phyloP scores from a whole-genome alignment of 1,140 invertebrate genomes.

The Drosophila willistoni region DNA sequence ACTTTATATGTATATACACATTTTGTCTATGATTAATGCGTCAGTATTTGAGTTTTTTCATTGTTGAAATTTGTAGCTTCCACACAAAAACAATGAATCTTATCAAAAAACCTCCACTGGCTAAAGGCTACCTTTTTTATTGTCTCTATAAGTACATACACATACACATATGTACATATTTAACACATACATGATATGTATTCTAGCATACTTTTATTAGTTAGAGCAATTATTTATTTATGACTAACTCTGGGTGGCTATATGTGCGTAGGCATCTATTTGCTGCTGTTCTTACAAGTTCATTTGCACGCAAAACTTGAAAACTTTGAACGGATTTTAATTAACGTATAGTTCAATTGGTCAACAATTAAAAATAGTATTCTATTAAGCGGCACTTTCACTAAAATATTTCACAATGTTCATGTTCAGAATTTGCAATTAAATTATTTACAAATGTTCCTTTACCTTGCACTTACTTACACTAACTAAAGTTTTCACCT shows the following conservation, averaged over 20 bases:
- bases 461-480: slow-evolving; percentile 6
- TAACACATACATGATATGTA: not conserved
- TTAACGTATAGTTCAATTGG: not conserved
- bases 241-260: slow-evolving; percentile 1
- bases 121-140: slow-evolving; percentile 3
- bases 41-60: not conserved
- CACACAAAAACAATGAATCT: not conserved
- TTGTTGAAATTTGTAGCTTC: not conserved
- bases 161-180: not conserved
- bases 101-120: not conserved
- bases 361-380: not conserved
- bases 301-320: slow-evolving; percentile 17
- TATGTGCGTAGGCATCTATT: not conserved
- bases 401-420: not conserved
- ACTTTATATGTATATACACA: no score
- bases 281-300: not conserved
- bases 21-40: not conserved
- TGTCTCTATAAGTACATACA: not conserved
- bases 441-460: not conserved
- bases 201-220: slow-evolving; percentile 6
- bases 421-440: not conserved
- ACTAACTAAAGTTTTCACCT: slow-evolving; percentile 14
- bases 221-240: slow-evolving; percentile 6
- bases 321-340: slow-evolving; percentile 10
- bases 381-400: not conserved